These are phyloP conservation scores for Lycia hirtaria DNA, from an alignment of 2,888 invertebrate species.

Conservation along the genomic window DNA sequence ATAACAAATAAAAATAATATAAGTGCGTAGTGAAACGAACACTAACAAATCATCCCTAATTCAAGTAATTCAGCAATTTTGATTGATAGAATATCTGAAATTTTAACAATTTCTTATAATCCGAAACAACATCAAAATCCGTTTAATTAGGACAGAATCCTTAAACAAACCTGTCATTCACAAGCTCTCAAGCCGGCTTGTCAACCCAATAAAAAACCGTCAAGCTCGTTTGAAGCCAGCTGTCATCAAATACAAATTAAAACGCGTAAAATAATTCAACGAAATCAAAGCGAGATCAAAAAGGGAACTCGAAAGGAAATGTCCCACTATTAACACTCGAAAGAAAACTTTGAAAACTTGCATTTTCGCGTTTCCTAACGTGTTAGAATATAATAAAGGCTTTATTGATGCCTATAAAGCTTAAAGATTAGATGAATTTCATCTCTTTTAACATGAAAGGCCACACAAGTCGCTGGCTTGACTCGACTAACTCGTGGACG, in stretches of 20 bases:
- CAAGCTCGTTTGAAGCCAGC: slow-evolving; percentile 38
- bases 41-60: too few species aligned
- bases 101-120: neutral
- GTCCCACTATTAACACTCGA: slow-evolving; percentile 27
- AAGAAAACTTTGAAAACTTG: slow-evolving; percentile 23
- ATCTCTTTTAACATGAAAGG: slow-evolving; percentile 16
- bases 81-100: neutral
- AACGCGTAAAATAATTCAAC: slow-evolving; percentile 54
- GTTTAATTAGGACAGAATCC: slow-evolving; percentile 11
- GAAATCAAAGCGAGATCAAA: slow-evolving; percentile 56
- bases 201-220: slow-evolving; percentile 24
- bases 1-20: too few species aligned
- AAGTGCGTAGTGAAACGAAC: too few species aligned
- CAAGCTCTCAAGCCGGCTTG: slow-evolving; percentile 14
- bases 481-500: slow-evolving; percentile 11
- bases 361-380: slow-evolving; percentile 24
- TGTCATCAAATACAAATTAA: slow-evolving; percentile 42
- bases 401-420: slow-evolving; percentile 29
- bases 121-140: slow-evolving; percentile 4
- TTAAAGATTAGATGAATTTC: slow-evolving; percentile 17
- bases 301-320: slow-evolving; percentile 34
- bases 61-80: neutral
- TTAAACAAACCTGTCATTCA: slow-evolving; percentile 21
- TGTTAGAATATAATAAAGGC: slow-evolving; percentile 25
- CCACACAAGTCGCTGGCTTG: slow-evolving; percentile 31